Percentiles rank a stretch among this genome's conserved stretches.
Conservation (phyloP, 2,888 invertebrate species). For the Cephus nigrinus region DNA sequence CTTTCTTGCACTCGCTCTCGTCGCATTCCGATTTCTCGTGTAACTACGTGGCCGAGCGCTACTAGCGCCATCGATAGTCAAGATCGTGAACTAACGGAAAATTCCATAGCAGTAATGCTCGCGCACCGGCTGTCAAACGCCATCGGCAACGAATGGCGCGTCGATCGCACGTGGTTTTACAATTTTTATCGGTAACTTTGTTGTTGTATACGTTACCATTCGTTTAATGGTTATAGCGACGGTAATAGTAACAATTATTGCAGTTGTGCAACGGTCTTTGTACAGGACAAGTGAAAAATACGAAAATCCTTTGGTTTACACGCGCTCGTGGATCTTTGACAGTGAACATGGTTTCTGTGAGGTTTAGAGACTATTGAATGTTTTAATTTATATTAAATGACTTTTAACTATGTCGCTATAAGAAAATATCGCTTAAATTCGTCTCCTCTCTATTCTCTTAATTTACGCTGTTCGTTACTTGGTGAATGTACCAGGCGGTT, state of each 20-base stretch:
- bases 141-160: constrained; percentile 21
- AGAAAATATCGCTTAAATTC: neutral
- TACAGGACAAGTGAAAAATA: neutral
- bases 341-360: neutral
- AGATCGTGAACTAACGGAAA: constrained; percentile 30
- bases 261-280: neutral
- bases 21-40: neutral
- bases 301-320: neutral
- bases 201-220: neutral
- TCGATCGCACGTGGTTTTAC: constrained; percentile 32
- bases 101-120: constrained; percentile 11
- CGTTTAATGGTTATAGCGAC: neutral
- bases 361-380: neutral
- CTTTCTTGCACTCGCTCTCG: neutral
- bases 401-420: neutral
- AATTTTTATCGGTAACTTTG: neutral
- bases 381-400: neutral
- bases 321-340: neutral
- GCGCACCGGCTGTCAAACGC: constrained; percentile 35
- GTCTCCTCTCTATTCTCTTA: neutral
- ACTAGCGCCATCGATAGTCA: constrained; percentile 38
- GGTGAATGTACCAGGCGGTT: neutral
- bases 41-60: constrained; percentile 18
- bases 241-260: neutral
- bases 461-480: neutral